These are phyloP conservation scores for Itoplectis maculator DNA, from an alignment of 2,888 invertebrate genomes.

Conservation along the genomic window DNA sequence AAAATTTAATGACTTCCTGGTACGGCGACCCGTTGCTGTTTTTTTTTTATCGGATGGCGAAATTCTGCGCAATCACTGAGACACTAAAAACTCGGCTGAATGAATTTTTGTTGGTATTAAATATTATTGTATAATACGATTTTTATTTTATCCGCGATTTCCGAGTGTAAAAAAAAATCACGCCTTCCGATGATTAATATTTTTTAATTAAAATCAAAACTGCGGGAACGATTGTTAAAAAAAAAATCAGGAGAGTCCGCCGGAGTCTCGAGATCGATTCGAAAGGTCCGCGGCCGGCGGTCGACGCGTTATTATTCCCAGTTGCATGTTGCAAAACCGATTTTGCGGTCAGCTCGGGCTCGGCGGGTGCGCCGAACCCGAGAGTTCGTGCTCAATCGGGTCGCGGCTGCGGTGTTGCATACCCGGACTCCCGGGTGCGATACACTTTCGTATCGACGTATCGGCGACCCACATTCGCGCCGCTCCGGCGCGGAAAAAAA, in stretches of 20 bases:
- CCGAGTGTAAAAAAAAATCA: not conserved
- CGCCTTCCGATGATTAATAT: too few species aligned
- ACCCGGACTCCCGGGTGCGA: not conserved
- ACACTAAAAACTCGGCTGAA: not conserved
- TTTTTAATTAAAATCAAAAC: too few species aligned
- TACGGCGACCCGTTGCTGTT: not conserved
- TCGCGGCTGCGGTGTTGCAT: conserved; percentile 48
- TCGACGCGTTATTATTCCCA: conserved; percentile 4
- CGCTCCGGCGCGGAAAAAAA: not conserved
- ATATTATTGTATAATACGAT: not conserved
- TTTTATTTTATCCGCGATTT: not conserved
- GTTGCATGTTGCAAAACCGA: conserved; percentile 37
- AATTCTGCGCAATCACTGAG: not conserved
- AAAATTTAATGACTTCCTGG: not conserved
- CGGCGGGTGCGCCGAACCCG: conserved; percentile 33
- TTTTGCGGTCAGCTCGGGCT: conserved; percentile 23
- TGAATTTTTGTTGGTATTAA: not conserved
- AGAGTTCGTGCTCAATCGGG: conserved; percentile 51
- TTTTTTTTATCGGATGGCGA: not conserved
- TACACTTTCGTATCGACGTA: conserved; percentile 56
- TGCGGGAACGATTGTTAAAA: not conserved
- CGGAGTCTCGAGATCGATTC: not conserved
- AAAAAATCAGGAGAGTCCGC: not conserved
- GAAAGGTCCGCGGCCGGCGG: conserved; percentile 3
- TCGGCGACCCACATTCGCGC: conserved; percentile 59